Conservation (phyloP, 1,140 invertebrate species). For the Danaus plexippus region DNA sequence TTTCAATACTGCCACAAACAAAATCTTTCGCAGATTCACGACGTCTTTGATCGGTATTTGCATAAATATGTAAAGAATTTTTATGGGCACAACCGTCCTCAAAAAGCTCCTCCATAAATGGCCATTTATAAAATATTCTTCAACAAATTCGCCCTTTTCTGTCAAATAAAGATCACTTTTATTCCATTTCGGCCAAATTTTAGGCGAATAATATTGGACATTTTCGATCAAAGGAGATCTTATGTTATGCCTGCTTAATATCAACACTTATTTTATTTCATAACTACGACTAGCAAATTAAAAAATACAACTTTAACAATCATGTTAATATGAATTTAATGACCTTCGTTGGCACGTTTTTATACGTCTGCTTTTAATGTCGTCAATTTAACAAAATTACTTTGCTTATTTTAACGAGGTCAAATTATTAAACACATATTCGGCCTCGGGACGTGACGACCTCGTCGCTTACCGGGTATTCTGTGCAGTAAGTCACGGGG, state of each 20-base stretch:
- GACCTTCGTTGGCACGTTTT: too few relatives aligned
- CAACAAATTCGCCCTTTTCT: slow-evolving; percentile 36
- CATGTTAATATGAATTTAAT: too few relatives aligned
- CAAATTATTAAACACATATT: too few relatives aligned
- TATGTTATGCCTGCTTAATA: slow-evolving; percentile 54
- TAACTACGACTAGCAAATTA: slow-evolving; percentile 20
- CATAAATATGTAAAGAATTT: slow-evolving; percentile 36
- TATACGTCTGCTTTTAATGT: too few relatives aligned
- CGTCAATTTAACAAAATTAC: too few relatives aligned
- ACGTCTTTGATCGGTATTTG: slow-evolving; percentile 44
- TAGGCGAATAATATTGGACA: slow-evolving; percentile 27
- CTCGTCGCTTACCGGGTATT: too few relatives aligned
- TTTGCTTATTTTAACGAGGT: too few relatives aligned
- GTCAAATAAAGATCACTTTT: slow-evolving; percentile 30
- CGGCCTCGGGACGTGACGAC: too few relatives aligned
- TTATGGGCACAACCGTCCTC: slow-evolving; percentile 29
- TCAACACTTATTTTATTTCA: slow-evolving; percentile 44
- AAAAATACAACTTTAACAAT: slow-evolving; percentile 5
- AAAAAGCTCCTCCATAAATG: slow-evolving; percentile 31
- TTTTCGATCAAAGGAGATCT: slow-evolving; percentile 40
- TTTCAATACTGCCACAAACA: slow-evolving; percentile 34
- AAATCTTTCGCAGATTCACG: slow-evolving; percentile 44
- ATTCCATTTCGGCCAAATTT: slow-evolving; percentile 35
- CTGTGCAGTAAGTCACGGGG: too few relatives aligned
- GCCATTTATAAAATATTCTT: slow-evolving; percentile 37